Percentiles rank a stretch among this genome's conserved stretches.
phyloP scores from a whole-genome alignment of 2,888 invertebrate genomes.

The Idaea biselata region DNA sequence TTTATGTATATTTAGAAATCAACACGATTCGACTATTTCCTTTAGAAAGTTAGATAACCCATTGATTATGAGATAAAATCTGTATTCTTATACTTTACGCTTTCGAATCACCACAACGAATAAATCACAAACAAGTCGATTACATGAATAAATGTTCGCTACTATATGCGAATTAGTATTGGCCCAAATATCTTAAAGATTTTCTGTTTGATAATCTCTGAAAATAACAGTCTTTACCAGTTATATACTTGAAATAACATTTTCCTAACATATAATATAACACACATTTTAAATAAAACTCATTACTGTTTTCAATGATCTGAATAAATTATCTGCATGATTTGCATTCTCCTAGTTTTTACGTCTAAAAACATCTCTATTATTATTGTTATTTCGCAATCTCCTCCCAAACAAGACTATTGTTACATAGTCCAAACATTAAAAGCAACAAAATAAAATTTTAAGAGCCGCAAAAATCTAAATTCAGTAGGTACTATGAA shows the following conservation, averaged over 20 bases:
- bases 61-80: neutral
- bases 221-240: neutral
- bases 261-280: too few species aligned
- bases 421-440: neutral
- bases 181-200: neutral
- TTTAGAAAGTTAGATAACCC: neutral
- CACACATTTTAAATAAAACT: neutral
- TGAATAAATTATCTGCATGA: too few species aligned
- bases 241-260: neutral
- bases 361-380: neutral
- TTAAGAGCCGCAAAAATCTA: too few species aligned
- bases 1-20: neutral
- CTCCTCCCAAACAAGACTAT: neutral
- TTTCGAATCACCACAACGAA: slow-evolving; percentile 17
- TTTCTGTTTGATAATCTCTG: neutral
- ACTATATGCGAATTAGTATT: neutral
- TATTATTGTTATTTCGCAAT: neutral
- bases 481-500: too few species aligned
- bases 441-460: neutral
- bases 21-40: neutral
- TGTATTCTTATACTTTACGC: slow-evolving; percentile 12
- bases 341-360: too few species aligned
- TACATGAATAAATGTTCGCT: slow-evolving; percentile 12
- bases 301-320: neutral
- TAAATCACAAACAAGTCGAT: slow-evolving; percentile 20